phyloP scores from a whole-genome alignment of 1,140 invertebrate species.

The Octopus bimaculoides region DNA sequence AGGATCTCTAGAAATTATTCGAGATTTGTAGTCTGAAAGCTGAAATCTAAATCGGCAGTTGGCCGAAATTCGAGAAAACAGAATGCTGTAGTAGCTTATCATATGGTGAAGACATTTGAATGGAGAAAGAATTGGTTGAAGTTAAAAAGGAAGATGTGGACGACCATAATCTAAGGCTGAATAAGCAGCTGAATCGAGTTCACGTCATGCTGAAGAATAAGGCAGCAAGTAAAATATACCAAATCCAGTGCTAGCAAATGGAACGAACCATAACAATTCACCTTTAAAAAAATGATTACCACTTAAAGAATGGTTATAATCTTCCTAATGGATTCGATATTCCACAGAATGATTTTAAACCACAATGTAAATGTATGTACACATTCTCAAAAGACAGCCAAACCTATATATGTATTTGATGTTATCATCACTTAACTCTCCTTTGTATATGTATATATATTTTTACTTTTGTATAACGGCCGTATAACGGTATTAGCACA shows the following conservation, averaged over 20 bases:
- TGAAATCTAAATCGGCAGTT: constrained; percentile 23
- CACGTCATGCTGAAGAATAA: constrained; percentile 5
- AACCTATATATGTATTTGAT: no score
- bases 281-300: constrained; percentile 1
- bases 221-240: not conserved
- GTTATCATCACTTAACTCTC: no score
- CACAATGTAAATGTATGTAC: not conserved
- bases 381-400: no score
- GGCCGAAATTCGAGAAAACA: constrained; percentile 22
- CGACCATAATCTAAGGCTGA: constrained; percentile 27
- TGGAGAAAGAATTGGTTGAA: constrained; percentile 25
- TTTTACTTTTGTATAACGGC: no score
- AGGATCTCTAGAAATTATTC: constrained; percentile 26
- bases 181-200: constrained; percentile 21
- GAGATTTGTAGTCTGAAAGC: constrained; percentile 26
- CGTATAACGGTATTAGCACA: no score
- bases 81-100: constrained; percentile 29
- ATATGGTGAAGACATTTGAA: constrained; percentile 20
- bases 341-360: not conserved
- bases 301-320: not conserved
- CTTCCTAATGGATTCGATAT: not conserved
- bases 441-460: no score
- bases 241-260: not conserved
- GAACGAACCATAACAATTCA: not conserved
- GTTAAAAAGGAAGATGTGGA: constrained; percentile 26